Base-by-base conservation (phyloP, 2,888 invertebrate genomes). In the Mesorhabditis sp. region DNA sequence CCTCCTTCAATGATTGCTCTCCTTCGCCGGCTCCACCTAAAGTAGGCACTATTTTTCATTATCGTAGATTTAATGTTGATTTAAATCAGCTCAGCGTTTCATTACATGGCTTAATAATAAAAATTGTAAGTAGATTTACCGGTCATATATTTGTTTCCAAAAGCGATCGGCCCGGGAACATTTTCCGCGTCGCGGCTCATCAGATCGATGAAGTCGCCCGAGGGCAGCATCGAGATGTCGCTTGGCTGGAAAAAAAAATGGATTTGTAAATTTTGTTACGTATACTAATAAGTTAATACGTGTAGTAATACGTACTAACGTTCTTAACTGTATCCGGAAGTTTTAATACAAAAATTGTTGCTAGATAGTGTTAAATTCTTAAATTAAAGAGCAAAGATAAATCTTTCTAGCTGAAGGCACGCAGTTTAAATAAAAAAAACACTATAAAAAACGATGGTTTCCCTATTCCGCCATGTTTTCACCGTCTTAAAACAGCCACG, bases 21-120 rank as follows among this genome's bases (percentile, higher is more conserved):
- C 91, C 92, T 86, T 93, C 93, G 10, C 92, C 92, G 72, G 91
- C 91, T 15, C 92, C 93, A 67, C 89, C 89, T 87, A 74, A 7
- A 76, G 69, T 43, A 4, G n/a, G 28, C 28, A 28, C 28, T 28
- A 28, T 28, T 44, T 13, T 13, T 62, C 43, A 45, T 62, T 67
- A 64, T 28, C 45, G 44, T 64, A 66, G 65, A 72, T 28, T 28
- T 28, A 41, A 68, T 4, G 50, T 41, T 62, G 65, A 4, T 28
- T 62, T 7, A 58, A 44, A 42, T 15, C 4, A 64, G 42, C 6
- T 13, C 44, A 43, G 15, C 43, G 63, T 13, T n/a, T 10, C 41
- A 62, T 1, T 28, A 13, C 28, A n/a, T 68, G 45, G 15, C 10
- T n/a, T 10, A 28, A 41, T 41, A 13, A 10, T 61, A 66, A 41